These are phyloP conservation scores for Drosophila prosaltans DNA, from an alignment of 1,140 invertebrate genomes.

Conservation along the genomic window DNA sequence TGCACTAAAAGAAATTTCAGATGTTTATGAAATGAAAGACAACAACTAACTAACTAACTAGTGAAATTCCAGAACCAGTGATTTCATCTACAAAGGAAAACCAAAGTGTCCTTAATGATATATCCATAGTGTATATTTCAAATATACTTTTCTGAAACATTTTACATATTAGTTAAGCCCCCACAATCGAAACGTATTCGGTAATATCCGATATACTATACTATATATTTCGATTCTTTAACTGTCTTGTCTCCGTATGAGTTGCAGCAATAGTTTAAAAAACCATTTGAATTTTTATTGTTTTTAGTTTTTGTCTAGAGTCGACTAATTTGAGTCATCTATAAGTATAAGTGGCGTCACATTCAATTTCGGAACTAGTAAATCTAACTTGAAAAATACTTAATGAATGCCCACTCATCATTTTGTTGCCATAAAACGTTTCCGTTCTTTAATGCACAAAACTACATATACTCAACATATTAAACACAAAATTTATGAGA, in stretches of 20 bases:
- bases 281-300: not conserved
- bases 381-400: constrained; percentile 20
- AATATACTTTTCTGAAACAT: too few relatives aligned
- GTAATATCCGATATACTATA: too few relatives aligned
- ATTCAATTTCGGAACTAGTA: constrained; percentile 8
- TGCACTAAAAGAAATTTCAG: not conserved
- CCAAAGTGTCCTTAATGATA: too few relatives aligned
- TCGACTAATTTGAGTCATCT: not conserved
- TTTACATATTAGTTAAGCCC: too few relatives aligned
- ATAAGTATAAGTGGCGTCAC: not conserved
- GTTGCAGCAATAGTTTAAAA: not conserved
- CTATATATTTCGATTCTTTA: not conserved
- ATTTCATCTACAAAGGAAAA: too few relatives aligned
- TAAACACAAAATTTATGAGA: constrained; percentile 73
- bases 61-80: too few relatives aligned
- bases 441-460: constrained; percentile 63
- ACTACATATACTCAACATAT: constrained; percentile 64
- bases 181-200: too few relatives aligned
- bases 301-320: not conserved
- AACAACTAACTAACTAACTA: too few relatives aligned
- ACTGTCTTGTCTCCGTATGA: not conserved
- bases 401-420: constrained; percentile 64
- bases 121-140: too few relatives aligned
- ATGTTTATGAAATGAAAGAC: too few relatives aligned
- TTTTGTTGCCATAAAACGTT: constrained; percentile 44